Base-by-base conservation (phyloP, 1,140 invertebrate species). In the Arion vulgaris region DNA sequence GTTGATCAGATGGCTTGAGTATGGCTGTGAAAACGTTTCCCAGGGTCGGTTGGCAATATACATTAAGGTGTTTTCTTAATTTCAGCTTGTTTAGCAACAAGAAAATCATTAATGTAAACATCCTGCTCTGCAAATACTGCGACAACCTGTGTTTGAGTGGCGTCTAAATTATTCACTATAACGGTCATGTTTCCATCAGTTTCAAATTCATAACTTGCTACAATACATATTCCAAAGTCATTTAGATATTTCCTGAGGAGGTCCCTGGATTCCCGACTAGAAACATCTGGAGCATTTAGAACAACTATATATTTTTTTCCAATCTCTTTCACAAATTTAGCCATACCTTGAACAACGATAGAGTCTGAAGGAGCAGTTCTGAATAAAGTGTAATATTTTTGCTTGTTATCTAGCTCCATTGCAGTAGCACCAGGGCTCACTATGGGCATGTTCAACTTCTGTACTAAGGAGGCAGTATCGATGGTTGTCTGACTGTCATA, bases 321-420 rank as follows among this genome's bases (percentile, higher is more conserved):
- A 36, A 90, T 68, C 28, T 81, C 23, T 49, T 86, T 81, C 0
- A 87, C 80, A 15, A 91, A 82, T 26, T 87, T 73, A 5, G 89
- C 94, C 89, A 96, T 95, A 41, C 95, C 95, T 86, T 94, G 94
- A 0, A 96, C 95, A 92, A 96, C 95, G 91, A 95, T 94, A 86
- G 94, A 94, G 92, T 96, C 96, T 0, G 95, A 95, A 26, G 96
- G 96, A 45, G 96, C 95, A 0, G 96, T 96, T 13, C 96, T 93
- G 85, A 96, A 93, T 92, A 96, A 96, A 82, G 95, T 96, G 75
- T 94, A 94, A 91, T 95, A 96, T 82, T 81, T 79, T 79, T 93
- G 94, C 90, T 96, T 96, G 90, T 96, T 94, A 80, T 95, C 95
- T 49, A 96, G 92, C 90, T 95, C 95, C 68, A 94, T 94, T 26